Evolutionary conservation across 2,888 invertebrate genomes (phyloP).

Genomic region (Oscheius sp.): DNA sequence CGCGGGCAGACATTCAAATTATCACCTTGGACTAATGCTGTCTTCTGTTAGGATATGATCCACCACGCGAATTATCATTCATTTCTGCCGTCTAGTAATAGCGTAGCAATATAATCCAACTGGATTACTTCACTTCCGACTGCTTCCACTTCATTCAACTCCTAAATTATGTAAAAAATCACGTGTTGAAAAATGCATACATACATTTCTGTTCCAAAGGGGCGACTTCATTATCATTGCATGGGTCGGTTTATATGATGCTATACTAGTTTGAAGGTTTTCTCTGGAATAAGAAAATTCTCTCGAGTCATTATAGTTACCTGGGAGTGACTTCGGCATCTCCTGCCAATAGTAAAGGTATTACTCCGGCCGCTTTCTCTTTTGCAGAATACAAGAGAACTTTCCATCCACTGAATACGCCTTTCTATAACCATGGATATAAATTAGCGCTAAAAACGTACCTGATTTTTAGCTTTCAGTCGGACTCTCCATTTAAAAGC

Average conservation of each 20-base stretch:
- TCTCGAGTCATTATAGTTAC: background rate
- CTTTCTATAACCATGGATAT: conserved; percentile 5
- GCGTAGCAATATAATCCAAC: conserved; percentile 22
- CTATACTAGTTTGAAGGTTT: conserved; percentile 5
- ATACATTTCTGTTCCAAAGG: background rate
- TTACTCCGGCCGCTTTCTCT: conserved; percentile 14
- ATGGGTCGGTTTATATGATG: conserved; percentile 19
- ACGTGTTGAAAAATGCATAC: background rate
- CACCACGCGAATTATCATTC: too few relatives aligned
- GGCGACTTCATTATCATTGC: background rate
- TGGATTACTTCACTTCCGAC: background rate
- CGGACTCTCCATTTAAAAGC: conserved; percentile 13
- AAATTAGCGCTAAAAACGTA: background rate
- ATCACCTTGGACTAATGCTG: too few relatives aligned
- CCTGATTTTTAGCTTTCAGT: background rate
- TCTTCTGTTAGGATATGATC: too few relatives aligned
- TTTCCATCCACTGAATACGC: conserved; percentile 25
- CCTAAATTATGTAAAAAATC: conserved; percentile 17
- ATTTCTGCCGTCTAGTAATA: conserved; percentile 11
- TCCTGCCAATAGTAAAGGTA: conserved; percentile 25
- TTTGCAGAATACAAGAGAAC: conserved; percentile 16
- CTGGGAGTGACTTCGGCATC: conserved; percentile 16
- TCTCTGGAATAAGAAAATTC: background rate
- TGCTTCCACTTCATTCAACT: conserved; percentile 7
- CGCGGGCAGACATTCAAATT: too few relatives aligned